These are phyloP conservation scores for Forpus xanthops DNA, from an alignment of 2,797 vertebrate genomes.

Conservation along the genomic window DNA sequence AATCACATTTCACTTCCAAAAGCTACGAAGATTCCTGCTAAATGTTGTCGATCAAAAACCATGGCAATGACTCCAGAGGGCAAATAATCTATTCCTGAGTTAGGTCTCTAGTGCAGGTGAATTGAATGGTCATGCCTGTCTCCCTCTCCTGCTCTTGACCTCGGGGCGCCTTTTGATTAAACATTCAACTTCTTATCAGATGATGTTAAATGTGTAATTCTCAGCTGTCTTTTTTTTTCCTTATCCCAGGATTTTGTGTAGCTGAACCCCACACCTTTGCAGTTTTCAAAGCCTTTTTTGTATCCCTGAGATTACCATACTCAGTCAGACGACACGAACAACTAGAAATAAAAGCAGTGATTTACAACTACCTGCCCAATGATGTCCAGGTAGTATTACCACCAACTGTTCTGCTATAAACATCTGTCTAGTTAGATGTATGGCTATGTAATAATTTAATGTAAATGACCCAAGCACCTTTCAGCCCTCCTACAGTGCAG, in stretches of 20 bases:
- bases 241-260: conserved; percentile 72
- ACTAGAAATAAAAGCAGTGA: conserved; percentile 75
- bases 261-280: conserved; percentile 69
- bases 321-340: conserved; percentile 76
- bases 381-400: conserved; percentile 62
- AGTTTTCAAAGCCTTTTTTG: conserved; percentile 76
- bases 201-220: background rate
- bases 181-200: background rate
- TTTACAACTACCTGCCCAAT: conserved; percentile 72
- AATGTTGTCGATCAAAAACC: background rate
- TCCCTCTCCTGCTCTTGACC: background rate
- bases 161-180: background rate
- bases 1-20: background rate
- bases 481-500: background rate
- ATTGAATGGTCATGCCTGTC: background rate
- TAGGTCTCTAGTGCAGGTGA: background rate
- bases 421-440: background rate
- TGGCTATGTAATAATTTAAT: background rate
- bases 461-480: background rate
- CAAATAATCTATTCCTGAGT: background rate
- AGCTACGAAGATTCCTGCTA: background rate
- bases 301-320: conserved; percentile 74
- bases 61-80: background rate
- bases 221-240: background rate
- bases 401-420: background rate